phyloP scores from a whole-genome alignment of 2,113 vertebrate species.

The Suricata suricatta region DNA sequence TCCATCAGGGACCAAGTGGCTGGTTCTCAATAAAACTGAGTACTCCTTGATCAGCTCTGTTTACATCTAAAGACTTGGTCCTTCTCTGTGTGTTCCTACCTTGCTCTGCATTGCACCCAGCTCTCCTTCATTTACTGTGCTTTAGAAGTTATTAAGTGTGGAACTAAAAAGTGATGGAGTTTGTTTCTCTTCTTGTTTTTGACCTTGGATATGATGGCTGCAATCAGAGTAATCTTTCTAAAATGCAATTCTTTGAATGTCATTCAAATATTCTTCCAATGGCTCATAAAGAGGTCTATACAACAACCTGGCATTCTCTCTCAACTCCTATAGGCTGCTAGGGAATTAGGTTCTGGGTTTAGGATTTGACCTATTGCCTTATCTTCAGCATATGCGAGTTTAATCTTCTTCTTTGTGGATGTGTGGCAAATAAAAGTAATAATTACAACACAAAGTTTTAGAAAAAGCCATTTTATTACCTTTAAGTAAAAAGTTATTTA shows the following conservation, averaged over 20 bases:
- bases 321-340: neutral
- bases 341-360: neutral
- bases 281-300: neutral
- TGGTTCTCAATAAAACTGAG: neutral
- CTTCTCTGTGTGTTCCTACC: neutral
- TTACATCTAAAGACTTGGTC: neutral
- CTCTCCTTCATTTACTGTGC: neutral
- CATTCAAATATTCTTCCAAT: neutral
- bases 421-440: neutral
- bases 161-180: neutral
- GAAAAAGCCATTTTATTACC: neutral
- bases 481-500: neutral
- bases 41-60: neutral
- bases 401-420: slow-evolving; percentile 16
- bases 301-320: neutral
- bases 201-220: neutral
- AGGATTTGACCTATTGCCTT: neutral
- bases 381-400: neutral
- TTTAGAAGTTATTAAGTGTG: neutral
- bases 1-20: neutral
- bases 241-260: neutral
- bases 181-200: neutral
- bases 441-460: neutral
- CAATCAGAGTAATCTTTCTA: neutral
- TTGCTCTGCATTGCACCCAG: neutral